phyloP scores from a whole-genome alignment of 2,797 vertebrate species.

The Gila robusta region DNA sequence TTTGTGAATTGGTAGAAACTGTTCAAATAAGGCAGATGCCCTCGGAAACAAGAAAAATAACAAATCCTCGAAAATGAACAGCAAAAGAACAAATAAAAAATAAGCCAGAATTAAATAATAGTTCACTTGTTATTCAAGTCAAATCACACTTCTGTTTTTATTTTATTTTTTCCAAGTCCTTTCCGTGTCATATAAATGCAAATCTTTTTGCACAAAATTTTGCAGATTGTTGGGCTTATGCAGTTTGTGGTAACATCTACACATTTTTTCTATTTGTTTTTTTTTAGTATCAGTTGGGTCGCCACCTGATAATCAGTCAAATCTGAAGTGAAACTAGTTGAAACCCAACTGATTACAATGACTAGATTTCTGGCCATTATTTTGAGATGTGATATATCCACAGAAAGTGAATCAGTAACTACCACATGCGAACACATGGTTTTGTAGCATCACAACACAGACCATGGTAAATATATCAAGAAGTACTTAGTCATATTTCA shows the following conservation, averaged over 20 bases:
- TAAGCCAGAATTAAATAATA: not conserved
- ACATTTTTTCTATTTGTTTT: not conserved
- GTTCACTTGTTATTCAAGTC: not conserved
- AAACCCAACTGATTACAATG: not conserved
- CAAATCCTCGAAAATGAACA: not conserved
- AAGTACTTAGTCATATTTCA: not conserved
- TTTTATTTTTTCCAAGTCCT: too few relatives aligned
- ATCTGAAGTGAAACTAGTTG: not conserved
- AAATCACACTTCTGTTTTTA: not conserved
- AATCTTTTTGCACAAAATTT: not conserved
- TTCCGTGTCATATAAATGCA: not conserved
- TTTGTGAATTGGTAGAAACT: not conserved
- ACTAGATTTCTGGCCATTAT: not conserved
- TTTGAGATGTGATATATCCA: not conserved
- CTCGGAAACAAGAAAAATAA: not conserved
- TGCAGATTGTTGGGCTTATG: not conserved
- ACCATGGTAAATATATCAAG: not conserved
- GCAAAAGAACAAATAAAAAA: not conserved
- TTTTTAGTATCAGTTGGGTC: not conserved
- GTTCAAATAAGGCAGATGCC: not conserved
- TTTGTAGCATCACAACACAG: not conserved
- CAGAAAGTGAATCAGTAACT: conserved; percentile 1
- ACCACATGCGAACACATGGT: not conserved
- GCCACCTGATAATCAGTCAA: not conserved
- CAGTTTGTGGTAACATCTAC: not conserved